phyloP scores from a whole-genome alignment of 1,140 invertebrate genomes.

The Drosophila ercepeae region DNA sequence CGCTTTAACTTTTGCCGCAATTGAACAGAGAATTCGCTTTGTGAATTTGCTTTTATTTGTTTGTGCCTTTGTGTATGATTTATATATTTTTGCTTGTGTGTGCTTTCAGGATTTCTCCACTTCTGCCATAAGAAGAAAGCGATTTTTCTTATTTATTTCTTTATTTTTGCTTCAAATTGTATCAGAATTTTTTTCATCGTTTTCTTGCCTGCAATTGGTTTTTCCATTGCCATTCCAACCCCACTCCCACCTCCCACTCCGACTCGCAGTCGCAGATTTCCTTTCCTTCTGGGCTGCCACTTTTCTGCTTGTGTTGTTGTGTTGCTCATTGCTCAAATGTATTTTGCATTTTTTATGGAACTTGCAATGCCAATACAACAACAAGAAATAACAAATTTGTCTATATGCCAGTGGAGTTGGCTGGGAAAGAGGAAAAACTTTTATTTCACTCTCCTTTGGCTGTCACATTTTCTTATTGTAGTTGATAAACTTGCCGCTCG shows the following conservation, averaged over 20 bases:
- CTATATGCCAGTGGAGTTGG: slow-evolving; percentile 21
- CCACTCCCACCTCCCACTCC: background rate
- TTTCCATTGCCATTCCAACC: slow-evolving; percentile 31
- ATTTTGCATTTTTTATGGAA: slow-evolving; percentile 71
- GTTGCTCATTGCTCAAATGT: slow-evolving; percentile 58
- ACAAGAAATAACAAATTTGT: slow-evolving; percentile 62
- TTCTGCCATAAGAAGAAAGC: slow-evolving; percentile 38
- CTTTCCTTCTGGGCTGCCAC: slow-evolving; percentile 25
- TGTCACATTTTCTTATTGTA: slow-evolving; percentile 80
- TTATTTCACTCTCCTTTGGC: slow-evolving; percentile 52
- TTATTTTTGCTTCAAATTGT: slow-evolving; percentile 40
- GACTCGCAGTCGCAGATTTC: background rate
- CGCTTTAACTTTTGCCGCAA: slow-evolving; percentile 53
- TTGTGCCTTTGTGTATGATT: slow-evolving; percentile 9
- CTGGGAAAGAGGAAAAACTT: slow-evolving; percentile 31
- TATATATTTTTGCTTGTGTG: slow-evolving; percentile 9
- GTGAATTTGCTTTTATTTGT: slow-evolving; percentile 12
- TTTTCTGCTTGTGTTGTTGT: slow-evolving; percentile 44
- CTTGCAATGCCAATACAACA: slow-evolving; percentile 57
- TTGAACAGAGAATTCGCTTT: slow-evolving; percentile 43
- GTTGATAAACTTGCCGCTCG: slow-evolving; percentile 72
- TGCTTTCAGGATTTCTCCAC: slow-evolving; percentile 35
- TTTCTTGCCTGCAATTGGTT: slow-evolving; percentile 63
- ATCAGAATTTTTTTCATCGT: slow-evolving; percentile 42
- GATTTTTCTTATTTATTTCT: slow-evolving; percentile 57